A percentile compares a stretch with the other conserved stretches of the same genome.
These are phyloP conservation scores for Drosophila yakuba DNA, from an alignment of 1,140 invertebrate genomes.

Conservation along the genomic window DNA sequence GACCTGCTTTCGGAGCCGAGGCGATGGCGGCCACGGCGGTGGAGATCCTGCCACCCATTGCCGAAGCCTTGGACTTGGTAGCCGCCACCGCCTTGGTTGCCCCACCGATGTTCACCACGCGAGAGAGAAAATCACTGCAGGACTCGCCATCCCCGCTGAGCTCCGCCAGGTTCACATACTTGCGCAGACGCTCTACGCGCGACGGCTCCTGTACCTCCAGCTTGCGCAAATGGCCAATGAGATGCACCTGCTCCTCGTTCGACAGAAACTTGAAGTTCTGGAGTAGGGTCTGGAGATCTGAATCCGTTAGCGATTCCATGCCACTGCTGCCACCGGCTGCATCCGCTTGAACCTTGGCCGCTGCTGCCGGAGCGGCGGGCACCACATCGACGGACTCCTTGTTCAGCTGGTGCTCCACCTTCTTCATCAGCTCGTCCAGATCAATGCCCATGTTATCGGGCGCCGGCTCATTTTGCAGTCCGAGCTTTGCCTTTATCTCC, in stretches of 20 bases:
- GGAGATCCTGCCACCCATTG: neutral
- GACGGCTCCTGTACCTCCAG: conserved; percentile 89
- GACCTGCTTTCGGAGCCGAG: neutral
- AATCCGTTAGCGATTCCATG: conserved; percentile 91
- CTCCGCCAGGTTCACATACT: conserved; percentile 88
- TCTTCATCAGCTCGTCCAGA: conserved; percentile 58
- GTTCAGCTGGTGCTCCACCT: conserved; percentile 63
- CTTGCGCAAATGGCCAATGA: conserved; percentile 92
- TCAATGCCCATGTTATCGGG: conserved; percentile 45
- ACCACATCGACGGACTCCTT: conserved; percentile 24
- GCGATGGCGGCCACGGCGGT: neutral
- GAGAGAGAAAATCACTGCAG: conserved; percentile 58
- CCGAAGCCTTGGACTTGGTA: neutral
- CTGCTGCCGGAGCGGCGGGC: neutral
- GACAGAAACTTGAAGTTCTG: conserved; percentile 92
- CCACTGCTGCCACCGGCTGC: conserved; percentile 46
- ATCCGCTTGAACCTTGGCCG: neutral
- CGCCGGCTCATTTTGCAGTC: conserved; percentile 7
- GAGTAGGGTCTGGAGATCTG: conserved; percentile 90
- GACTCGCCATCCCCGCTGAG: conserved; percentile 61
- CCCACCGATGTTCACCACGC: conserved; percentile 32
- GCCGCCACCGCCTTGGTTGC: neutral
- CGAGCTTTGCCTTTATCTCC: conserved; percentile 33
- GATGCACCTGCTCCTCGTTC: conserved; percentile 90
- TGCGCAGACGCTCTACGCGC: conserved; percentile 89